Percentiles rank a stretch among this genome's conserved stretches.
Evolutionary conservation across 1,140 invertebrate species (phyloP).

Genomic region (Pteromalus puparum): DNA sequence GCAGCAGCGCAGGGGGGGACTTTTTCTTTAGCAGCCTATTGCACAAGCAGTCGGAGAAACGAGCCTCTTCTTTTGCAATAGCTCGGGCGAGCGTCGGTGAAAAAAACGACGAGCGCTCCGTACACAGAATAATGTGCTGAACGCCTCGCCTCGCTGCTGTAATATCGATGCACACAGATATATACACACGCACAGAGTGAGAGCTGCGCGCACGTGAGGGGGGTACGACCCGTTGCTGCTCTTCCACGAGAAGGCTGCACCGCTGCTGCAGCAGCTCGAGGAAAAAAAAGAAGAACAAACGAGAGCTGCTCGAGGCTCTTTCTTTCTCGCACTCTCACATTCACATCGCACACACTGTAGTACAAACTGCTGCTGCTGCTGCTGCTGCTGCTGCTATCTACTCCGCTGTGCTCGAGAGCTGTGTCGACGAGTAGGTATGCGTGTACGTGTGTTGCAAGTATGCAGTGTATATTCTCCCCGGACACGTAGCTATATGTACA

Average conservation of each 20-base stretch:
- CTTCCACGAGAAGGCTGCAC: neutral
- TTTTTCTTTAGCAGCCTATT: constrained; percentile 19
- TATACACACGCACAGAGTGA: neutral
- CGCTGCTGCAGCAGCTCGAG: neutral
- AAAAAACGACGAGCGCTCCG: neutral
- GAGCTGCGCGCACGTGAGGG: neutral
- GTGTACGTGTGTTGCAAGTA: neutral
- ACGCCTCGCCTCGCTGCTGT: constrained; percentile 3
- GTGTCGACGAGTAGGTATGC: neutral
- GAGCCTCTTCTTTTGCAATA: constrained; percentile 45
- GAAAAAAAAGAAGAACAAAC: neutral
- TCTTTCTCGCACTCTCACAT: neutral
- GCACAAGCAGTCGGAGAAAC: constrained; percentile 12
- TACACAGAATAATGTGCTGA: neutral
- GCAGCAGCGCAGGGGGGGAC: neutral
- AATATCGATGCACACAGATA: constrained; percentile 25
- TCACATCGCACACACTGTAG: neutral
- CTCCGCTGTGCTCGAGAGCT: neutral
- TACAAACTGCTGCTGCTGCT: neutral
- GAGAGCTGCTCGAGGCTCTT: constrained; percentile 2
- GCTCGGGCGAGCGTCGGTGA: neutral
- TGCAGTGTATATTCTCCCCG: neutral
- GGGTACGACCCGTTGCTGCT: neutral
- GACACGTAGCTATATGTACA: neutral
- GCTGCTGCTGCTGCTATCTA: neutral